Evolutionary conservation across 2,113 vertebrate genomes (phyloP).

Genomic region (Otus sunia): DNA sequence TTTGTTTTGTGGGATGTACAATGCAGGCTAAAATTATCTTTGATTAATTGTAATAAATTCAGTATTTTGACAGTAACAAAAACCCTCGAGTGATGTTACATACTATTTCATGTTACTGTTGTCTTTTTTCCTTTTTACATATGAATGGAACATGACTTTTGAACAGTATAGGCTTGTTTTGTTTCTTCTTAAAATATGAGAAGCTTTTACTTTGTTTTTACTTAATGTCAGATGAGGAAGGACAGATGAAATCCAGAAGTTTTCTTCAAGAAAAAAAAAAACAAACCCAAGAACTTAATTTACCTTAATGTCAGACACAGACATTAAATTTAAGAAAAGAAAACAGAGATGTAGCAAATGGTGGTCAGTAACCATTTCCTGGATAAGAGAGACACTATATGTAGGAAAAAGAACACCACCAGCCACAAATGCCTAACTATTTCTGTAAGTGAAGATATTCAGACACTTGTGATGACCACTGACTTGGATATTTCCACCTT

Average conservation of each 20-base stretch:
- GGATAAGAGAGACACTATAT: not conserved
- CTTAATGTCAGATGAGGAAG: not conserved
- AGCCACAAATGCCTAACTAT: not conserved
- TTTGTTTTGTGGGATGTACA: not conserved
- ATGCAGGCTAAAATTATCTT: not conserved
- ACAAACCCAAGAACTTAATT: not conserved
- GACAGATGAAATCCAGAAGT: not conserved
- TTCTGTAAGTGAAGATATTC: not conserved
- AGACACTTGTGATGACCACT: not conserved
- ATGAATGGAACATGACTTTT: not conserved
- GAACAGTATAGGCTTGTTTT: not conserved
- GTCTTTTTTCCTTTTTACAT: not conserved
- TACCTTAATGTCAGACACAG: not conserved
- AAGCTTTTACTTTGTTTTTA: not conserved
- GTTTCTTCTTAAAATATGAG: not conserved
- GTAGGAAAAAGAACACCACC: not conserved
- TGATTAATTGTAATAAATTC: not conserved
- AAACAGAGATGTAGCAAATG: not conserved
- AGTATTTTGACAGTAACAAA: not conserved
- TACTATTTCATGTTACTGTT: not conserved
- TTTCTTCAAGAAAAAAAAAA: not conserved
- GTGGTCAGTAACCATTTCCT: not conserved
- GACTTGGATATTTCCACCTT: not conserved
- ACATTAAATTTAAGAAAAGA: not conserved
- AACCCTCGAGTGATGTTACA: not conserved